phyloP scores from a whole-genome alignment of 2,797 vertebrate species.

The Myotis planiceps region DNA sequence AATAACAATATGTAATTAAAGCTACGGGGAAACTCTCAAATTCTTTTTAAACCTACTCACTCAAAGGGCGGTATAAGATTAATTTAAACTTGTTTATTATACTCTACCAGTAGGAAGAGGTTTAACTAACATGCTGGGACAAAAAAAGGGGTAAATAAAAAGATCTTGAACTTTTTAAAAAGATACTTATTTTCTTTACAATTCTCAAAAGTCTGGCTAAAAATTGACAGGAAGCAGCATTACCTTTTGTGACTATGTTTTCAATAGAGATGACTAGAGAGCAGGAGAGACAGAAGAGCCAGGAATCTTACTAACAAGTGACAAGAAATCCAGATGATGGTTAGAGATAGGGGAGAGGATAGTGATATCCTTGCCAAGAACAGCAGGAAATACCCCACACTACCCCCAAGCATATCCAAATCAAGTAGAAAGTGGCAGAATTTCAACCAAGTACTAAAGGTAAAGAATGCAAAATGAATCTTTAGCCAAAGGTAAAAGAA shows the following conservation, averaged over 20 bases:
- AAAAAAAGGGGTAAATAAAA: not conserved
- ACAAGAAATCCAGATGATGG: not conserved
- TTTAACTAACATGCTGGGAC: not conserved
- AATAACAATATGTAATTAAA: constrained; percentile 30
- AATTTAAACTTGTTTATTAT: constrained; percentile 21
- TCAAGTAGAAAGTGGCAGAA: not conserved
- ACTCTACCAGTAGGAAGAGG: not conserved
- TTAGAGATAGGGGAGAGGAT: not conserved
- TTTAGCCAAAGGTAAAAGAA: constrained; percentile 7
- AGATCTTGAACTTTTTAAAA: not conserved
- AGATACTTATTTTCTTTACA: not conserved
- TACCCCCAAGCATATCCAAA: not conserved
- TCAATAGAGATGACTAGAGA: not conserved
- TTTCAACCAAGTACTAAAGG: not conserved
- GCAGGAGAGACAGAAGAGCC: not conserved
- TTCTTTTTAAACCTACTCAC: not conserved
- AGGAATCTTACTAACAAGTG: not conserved
- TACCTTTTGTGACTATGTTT: not conserved
- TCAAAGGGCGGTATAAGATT: not conserved
- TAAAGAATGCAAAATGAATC: not conserved
- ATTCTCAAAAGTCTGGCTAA: not conserved
- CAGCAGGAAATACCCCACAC: not conserved
- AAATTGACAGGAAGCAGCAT: not conserved
- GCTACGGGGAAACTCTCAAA: not conserved
- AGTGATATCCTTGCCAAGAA: not conserved